These are phyloP conservation scores for Athene cunicularia DNA, from an alignment of 2,113 vertebrate species.

Conservation along the genomic window DNA sequence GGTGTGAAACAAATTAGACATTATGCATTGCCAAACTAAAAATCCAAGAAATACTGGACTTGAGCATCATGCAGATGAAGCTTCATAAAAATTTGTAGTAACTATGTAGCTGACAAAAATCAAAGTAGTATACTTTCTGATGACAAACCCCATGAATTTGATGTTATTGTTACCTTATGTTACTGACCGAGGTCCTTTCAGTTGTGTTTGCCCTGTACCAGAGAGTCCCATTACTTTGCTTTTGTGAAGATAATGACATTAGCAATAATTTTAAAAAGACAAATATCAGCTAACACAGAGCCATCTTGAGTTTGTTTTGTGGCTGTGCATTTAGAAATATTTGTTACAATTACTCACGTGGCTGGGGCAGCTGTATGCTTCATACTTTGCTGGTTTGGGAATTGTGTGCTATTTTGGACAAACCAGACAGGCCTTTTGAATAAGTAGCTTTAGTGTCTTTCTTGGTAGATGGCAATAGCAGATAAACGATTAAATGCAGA, in stretches of 20 bases:
- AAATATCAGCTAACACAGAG: not conserved
- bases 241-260: not conserved
- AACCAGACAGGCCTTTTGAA: not conserved
- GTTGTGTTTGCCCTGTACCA: not conserved
- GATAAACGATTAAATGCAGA: not conserved
- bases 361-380: not conserved
- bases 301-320: constrained; percentile 14
- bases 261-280: not conserved
- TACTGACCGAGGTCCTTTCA: not conserved
- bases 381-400: not conserved
- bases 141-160: not conserved
- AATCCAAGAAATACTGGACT: not conserved
- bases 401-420: not conserved
- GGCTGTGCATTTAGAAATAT: constrained; percentile 2
- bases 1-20: not conserved
- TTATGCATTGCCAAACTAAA: not conserved
- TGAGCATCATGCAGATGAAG: not conserved
- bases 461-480: not conserved
- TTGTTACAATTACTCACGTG: not conserved
- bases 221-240: not conserved
- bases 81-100: not conserved
- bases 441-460: not conserved
- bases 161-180: not conserved
- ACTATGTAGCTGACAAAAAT: not conserved
- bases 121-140: not conserved